These are phyloP conservation scores for Dolomedes plantarius DNA, from an alignment of 2,888 invertebrate genomes.

Conservation along the genomic window DNA sequence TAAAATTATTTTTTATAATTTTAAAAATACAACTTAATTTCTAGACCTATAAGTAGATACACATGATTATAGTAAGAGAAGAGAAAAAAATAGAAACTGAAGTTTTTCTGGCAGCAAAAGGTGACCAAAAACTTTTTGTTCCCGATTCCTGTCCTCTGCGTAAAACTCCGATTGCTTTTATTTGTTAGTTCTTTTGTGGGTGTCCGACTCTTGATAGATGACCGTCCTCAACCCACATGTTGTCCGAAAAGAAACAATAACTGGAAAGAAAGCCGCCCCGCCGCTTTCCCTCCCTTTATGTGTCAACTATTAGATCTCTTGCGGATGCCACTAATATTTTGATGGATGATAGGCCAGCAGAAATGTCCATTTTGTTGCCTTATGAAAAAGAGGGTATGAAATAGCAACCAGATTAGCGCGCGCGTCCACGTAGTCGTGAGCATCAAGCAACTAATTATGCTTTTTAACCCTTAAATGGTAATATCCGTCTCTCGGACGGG, in stretches of 20 bases:
- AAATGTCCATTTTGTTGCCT: neutral
- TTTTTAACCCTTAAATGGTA: no score
- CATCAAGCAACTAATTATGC: neutral
- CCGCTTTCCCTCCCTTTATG: neutral
- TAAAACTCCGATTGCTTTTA: no score
- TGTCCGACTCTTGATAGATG: neutral
- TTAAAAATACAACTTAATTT: no score
- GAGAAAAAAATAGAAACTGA: no score
- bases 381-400: neutral
- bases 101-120: neutral
- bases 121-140: neutral
- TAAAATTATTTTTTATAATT: no score
- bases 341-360: neutral
- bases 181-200: neutral
- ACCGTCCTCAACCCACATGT: conserved; percentile 5
- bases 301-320: neutral
- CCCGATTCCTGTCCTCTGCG: neutral
- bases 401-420: neutral
- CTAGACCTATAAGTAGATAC: no score
- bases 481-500: no score
- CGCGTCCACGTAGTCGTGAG: neutral
- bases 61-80: no score
- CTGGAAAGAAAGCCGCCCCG: neutral
- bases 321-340: conserved; percentile 12
- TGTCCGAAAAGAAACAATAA: conserved; percentile 6